Conservation (phyloP, 1,140 invertebrate genomes). For the Megalonaias nervosa region DNA sequence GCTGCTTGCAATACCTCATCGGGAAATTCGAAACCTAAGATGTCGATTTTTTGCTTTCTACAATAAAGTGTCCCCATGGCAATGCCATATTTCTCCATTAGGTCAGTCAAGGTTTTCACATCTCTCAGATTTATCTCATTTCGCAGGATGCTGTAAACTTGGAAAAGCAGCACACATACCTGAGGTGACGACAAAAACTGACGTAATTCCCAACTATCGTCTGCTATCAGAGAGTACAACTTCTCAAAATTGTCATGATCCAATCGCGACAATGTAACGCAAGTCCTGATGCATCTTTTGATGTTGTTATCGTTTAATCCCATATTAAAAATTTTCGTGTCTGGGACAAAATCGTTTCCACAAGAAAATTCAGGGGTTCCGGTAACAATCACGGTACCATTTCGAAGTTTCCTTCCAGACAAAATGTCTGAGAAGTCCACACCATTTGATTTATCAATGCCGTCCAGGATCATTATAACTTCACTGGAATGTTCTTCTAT, state of each 20-base stretch:
- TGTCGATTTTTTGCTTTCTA: conserved; percentile 43
- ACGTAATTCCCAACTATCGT: conserved; percentile 40
- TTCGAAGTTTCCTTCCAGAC: conserved; percentile 36
- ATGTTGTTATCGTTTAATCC: conserved; percentile 46
- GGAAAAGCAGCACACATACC: conserved; percentile 33
- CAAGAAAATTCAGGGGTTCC: conserved; percentile 40
- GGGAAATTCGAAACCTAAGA: conserved; percentile 41
- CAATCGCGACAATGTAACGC: conserved; percentile 39
- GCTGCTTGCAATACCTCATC: conserved; percentile 38
- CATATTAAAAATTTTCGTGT: conserved; percentile 52
- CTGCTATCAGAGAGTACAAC: conserved; percentile 37
- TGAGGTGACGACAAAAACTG: conserved; percentile 40
- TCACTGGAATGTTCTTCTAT: conserved; percentile 47
- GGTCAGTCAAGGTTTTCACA: conserved; percentile 30
- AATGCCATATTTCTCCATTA: conserved; percentile 37
- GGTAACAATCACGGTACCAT: conserved; percentile 43
- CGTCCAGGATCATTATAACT: conserved; percentile 52
- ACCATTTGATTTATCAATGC: conserved; percentile 42
- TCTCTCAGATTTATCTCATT: conserved; percentile 31
- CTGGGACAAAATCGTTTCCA: conserved; percentile 33
- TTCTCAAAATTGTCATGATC: conserved; percentile 48
- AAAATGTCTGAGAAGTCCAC: conserved; percentile 44
- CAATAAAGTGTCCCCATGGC: conserved; percentile 45
- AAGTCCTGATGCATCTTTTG: conserved; percentile 46
- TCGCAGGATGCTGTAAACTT: conserved; percentile 29